These are phyloP conservation scores for Imbricaverruca yamaguchii DNA, from an alignment of 2,888 invertebrate species.

Conservation along the genomic window DNA sequence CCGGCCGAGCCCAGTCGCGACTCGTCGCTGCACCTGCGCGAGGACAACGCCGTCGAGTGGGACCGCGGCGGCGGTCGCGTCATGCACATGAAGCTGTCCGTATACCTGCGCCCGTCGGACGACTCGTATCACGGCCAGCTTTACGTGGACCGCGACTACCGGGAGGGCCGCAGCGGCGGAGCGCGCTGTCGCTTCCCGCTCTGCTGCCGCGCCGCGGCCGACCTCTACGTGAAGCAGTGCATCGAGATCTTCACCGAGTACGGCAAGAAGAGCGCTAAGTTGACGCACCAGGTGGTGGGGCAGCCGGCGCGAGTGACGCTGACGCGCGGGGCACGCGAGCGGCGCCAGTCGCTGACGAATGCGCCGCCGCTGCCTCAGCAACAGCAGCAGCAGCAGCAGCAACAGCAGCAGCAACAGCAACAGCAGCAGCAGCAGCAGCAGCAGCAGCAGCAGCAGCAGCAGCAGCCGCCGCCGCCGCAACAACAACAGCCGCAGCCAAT, in stretches of 20 bases:
- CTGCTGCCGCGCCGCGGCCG: conserved; percentile 24
- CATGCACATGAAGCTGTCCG: conserved; percentile 37
- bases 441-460: neutral
- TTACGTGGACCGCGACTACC: conserved; percentile 43
- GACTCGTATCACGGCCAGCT: conserved; percentile 43
- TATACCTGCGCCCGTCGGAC: conserved; percentile 41
- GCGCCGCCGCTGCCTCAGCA: neutral
- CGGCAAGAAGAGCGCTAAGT: conserved; percentile 44
- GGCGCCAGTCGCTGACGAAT: conserved; percentile 28
- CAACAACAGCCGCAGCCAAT: neutral
- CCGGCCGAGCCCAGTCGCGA: conserved; percentile 16
- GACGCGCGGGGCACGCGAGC: conserved; percentile 35
- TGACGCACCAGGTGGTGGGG: conserved; percentile 41
- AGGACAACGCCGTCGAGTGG: conserved; percentile 18
- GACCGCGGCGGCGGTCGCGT: conserved; percentile 14
- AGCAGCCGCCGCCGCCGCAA: neutral
- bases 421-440: neutral
- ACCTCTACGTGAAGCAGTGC: conserved; percentile 44
- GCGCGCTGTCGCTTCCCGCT: conserved; percentile 39
- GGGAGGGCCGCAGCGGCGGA: conserved; percentile 37
- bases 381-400: neutral
- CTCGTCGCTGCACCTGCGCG: conserved; percentile 15
- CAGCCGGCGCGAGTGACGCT: conserved; percentile 40
- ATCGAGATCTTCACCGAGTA: conserved; percentile 46
- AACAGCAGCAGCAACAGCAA: neutral